These are phyloP conservation scores for Morus bassanus DNA, from an alignment of 2,797 vertebrate genomes.

Conservation along the genomic window DNA sequence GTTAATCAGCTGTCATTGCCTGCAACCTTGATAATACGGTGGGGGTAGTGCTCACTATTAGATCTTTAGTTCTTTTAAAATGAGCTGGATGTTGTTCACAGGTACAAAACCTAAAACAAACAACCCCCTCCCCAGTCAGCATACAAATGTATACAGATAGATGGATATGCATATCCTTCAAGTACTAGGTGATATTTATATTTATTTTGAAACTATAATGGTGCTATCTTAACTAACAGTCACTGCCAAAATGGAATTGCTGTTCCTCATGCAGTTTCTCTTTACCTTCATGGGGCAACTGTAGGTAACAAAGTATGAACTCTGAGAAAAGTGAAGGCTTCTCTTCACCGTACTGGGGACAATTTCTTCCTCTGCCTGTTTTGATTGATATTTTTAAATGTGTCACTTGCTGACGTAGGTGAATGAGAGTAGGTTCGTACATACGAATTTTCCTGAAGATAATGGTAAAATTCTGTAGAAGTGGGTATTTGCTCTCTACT, in stretches of 20 bases:
- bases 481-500: not conserved
- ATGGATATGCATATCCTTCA: not conserved
- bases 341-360: not conserved
- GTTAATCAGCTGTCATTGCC: conserved; percentile 1
- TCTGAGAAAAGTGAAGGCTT: not conserved
- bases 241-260: not conserved
- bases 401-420: not conserved
- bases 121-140: not conserved
- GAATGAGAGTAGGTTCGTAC: not conserved
- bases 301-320: not conserved
- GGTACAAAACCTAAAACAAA: not conserved
- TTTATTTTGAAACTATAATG: not conserved
- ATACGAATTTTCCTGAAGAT: not conserved
- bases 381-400: not conserved
- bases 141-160: not conserved
- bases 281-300: not conserved
- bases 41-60: not conserved
- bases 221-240: not conserved
- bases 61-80: not conserved
- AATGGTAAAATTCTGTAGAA: not conserved
- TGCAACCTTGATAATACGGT: not conserved
- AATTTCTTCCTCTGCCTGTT: not conserved
- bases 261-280: not conserved
- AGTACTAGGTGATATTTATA: not conserved
- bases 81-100: not conserved